Evolutionary conservation across 2,888 invertebrate species (phyloP), one percentile per base, ranked within the genome.

Genomic region (Diplazon laetatorius): DNA sequence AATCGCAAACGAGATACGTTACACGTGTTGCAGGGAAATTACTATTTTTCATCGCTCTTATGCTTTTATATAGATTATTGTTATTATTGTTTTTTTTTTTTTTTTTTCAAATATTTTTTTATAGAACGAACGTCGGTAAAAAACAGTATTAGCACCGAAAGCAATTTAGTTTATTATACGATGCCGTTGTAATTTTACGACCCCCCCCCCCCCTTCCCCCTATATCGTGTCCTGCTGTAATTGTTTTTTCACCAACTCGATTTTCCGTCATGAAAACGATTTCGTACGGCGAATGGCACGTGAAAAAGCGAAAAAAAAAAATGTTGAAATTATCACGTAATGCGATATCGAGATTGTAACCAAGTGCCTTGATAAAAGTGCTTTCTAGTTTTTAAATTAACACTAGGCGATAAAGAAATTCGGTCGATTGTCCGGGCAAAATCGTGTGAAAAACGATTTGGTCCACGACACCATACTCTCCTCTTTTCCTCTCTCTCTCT

Each of bases 281-380:
- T 30, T 30, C 30, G 30, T 5, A 30, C 30, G 8, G 30, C 30
- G 30, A 30, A 14, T 5, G 14, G 30, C 55, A 9, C 8, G 14
- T 22, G 9, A 16, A 20, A 30, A 55, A 9, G 9, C 55, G 30
- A 30, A 16, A 55, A 3, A 14, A 14, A 30, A 30, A 55, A 30
- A n/a, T 48, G 6, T 52, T 16, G 30, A 30, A 35, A 55, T 35
- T 14, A 35, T 55, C 10, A 14, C 55, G 55, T 30, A 52, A 55
- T 30, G 55, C n/a, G 30, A 6, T n/a, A 30, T 25, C 55, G 55
- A 16, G 55, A 30, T 69, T 60, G 57, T 52, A 46, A 76, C 46
- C 37, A 78, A 78, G 82, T 82, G 82, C 80, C 82, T 82, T 78
- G 62, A 65, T 75, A 35, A 62, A 78, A 81, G 66, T 76, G 76